Evolutionary conservation across 2,113 vertebrate species (phyloP).

Genomic region (Oreamnos americanus): DNA sequence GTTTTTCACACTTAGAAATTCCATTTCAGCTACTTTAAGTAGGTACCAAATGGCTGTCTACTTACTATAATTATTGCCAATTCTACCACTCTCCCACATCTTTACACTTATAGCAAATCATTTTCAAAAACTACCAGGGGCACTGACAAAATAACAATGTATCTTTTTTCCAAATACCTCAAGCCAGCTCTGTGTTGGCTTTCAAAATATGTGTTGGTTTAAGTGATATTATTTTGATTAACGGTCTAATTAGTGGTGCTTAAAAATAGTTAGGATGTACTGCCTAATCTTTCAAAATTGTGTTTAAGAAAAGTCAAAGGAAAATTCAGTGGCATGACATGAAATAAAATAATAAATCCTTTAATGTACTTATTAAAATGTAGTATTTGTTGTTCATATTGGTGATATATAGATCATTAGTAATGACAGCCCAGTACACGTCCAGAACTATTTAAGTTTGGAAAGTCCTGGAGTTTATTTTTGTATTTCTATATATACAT

Average conservation of each 20-base stretch:
- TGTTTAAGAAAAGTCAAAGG: neutral
- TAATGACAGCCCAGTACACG: neutral
- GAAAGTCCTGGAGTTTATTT: neutral
- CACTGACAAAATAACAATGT: neutral
- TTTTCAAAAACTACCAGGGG: neutral
- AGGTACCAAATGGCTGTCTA: neutral
- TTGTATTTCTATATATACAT: neutral
- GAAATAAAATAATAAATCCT: neutral
- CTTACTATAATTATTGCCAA: neutral
- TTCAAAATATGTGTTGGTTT: neutral
- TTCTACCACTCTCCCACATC: neutral
- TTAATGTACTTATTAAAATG: neutral
- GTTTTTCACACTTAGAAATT: constrained; percentile 8
- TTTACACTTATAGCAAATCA: neutral
- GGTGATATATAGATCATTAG: neutral
- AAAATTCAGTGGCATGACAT: neutral
- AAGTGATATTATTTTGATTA: neutral
- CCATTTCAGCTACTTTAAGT: neutral
- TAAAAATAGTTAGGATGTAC: neutral
- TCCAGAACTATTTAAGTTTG: neutral
- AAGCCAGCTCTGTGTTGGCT: neutral
- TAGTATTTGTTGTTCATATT: neutral
- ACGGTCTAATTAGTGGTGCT: fast-evolving
- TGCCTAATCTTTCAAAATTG: neutral
- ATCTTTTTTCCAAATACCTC: neutral